Evolutionary conservation across 2,113 vertebrate species (phyloP).

Genomic region (Nyctibius bracteatus): DNA sequence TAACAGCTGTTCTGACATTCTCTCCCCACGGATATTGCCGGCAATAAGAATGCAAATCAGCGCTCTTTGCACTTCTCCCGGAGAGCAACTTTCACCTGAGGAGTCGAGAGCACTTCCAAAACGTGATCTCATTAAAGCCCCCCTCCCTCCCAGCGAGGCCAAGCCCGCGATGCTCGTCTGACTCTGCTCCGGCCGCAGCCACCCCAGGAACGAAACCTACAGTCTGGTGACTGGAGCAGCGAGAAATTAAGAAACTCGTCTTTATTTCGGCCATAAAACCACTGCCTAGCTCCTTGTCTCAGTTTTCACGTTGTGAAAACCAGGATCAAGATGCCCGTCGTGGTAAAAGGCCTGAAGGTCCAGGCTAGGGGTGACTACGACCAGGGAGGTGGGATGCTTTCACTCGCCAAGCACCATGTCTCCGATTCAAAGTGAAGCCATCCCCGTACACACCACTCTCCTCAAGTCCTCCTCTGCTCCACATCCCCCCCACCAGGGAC

Average conservation of each 20-base stretch:
- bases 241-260: not conserved
- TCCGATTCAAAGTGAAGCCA: not conserved
- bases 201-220: not conserved
- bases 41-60: slow-evolving; percentile 72
- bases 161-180: not conserved
- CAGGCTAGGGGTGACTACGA: not conserved
- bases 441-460: accelerated
- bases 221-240: accelerated
- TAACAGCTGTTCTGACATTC: slow-evolving; percentile 71
- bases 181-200: not conserved
- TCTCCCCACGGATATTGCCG: slow-evolving; percentile 58
- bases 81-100: slow-evolving; percentile 55
- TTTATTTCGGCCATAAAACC: not conserved
- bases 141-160: not conserved
- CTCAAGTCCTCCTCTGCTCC: not conserved
- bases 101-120: slow-evolving; percentile 29
- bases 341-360: not conserved
- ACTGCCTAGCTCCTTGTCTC: not conserved
- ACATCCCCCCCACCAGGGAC: not conserved
- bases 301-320: accelerated
- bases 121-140: slow-evolving; percentile 23
- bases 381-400: not conserved
- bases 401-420: not conserved
- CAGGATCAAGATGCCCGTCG: not conserved
- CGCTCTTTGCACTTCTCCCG: slow-evolving; percentile 38